Percentiles rank a stretch among this genome's conserved stretches.
Conservation (phyloP, 2,797 vertebrate species). For the Taenioides sp. region DNA sequence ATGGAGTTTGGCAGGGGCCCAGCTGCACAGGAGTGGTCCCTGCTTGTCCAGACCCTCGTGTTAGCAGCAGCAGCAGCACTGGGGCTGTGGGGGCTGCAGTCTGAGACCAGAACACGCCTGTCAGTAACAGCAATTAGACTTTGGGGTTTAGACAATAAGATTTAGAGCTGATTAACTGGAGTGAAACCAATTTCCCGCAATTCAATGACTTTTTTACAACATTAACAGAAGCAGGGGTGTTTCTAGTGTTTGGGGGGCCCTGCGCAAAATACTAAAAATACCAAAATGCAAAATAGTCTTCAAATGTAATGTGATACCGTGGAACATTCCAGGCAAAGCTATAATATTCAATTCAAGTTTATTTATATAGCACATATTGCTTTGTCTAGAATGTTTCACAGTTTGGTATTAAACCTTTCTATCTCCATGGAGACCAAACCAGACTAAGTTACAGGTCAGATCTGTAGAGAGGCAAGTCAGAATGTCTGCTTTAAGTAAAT, state of each 20-base stretch:
- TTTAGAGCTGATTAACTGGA: constrained; percentile 9
- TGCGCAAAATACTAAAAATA: background rate
- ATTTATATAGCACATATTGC: no score
- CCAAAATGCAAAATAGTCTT: no score
- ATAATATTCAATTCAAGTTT: no score
- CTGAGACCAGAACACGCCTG: constrained; percentile 11
- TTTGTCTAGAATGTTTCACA: no score
- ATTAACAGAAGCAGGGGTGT: background rate
- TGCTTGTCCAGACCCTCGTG: constrained; percentile 29
- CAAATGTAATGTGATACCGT: no score
- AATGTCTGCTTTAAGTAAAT: no score
- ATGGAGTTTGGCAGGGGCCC: constrained; percentile 42
- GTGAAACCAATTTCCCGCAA: background rate
- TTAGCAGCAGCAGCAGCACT: constrained; percentile 20
- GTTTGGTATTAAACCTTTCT: no score
- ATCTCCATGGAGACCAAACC: no score
- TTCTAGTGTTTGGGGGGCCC: background rate
- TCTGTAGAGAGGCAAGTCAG: no score
- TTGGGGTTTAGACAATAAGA: background rate
- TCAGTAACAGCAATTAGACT: constrained; percentile 7
- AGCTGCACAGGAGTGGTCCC: constrained; percentile 36
- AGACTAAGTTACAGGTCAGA: no score
- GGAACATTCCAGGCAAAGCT: no score
- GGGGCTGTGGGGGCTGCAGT: constrained; percentile 13
- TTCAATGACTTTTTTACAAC: background rate